These are phyloP conservation scores for Arizona elegans DNA, from an alignment of 2,113 vertebrate species.

Conservation along the genomic window DNA sequence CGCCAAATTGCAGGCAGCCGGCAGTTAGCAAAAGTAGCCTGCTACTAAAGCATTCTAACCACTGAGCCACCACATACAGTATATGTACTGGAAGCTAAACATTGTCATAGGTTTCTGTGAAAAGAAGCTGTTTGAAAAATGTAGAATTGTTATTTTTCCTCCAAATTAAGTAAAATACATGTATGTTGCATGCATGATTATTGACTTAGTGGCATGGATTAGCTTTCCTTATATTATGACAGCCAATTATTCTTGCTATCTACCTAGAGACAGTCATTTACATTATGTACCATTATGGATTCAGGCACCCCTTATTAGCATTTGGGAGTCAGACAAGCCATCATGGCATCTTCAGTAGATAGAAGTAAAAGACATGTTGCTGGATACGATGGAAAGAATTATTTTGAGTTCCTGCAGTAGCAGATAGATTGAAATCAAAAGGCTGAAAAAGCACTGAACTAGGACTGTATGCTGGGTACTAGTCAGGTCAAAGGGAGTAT, in stretches of 20 bases:
- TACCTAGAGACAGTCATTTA: slow-evolving; percentile 60
- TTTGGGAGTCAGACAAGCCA: slow-evolving; percentile 49
- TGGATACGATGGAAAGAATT: background rate
- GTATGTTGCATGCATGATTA: slow-evolving; percentile 69
- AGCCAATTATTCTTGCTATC: slow-evolving; percentile 76
- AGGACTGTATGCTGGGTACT: background rate
- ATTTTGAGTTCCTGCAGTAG: fast-evolving
- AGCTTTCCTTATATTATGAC: slow-evolving; percentile 72
- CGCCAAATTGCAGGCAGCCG: no score
- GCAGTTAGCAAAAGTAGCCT: no score
- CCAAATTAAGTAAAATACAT: slow-evolving; percentile 77
- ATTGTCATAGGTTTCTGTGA: slow-evolving; percentile 62
- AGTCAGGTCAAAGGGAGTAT: background rate
- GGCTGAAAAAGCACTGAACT: background rate
- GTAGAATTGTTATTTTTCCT: slow-evolving; percentile 77
- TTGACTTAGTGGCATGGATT: slow-evolving; percentile 72
- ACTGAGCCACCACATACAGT: slow-evolving; percentile 20
- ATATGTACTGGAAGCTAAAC: slow-evolving; percentile 69
- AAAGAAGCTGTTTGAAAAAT: slow-evolving; percentile 69
- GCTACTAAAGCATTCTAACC: no score
- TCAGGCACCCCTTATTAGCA: slow-evolving; percentile 53
- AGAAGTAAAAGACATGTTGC: background rate
- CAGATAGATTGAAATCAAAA: background rate
- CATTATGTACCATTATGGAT: slow-evolving; percentile 57
- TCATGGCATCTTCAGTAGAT: slow-evolving; percentile 27